These are phyloP conservation scores for Drosophila longiperda DNA, from an alignment of 2,888 invertebrate genomes.

Conservation along the genomic window DNA sequence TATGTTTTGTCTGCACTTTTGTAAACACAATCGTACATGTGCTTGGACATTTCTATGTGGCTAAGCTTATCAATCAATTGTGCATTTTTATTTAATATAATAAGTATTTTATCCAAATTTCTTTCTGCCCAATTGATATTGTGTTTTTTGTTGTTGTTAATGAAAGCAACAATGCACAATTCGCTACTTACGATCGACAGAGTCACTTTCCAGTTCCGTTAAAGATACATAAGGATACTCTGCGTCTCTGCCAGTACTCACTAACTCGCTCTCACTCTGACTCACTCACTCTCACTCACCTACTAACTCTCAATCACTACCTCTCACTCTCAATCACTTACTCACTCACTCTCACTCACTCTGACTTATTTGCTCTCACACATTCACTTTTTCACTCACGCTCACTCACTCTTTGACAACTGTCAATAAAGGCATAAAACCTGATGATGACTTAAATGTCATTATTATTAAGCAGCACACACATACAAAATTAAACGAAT, in stretches of 20 bases:
- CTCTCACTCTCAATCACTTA: no score
- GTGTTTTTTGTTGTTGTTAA: constrained; percentile 24
- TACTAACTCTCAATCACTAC: no score
- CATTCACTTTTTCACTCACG: no score
- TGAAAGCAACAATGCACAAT: constrained; percentile 54
- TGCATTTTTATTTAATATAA: constrained; percentile 67
- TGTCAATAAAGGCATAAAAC: constrained; percentile 2
- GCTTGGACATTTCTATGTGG: neutral
- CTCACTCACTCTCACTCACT: no score
- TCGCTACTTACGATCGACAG: constrained; percentile 80
- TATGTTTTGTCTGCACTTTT: constrained; percentile 20
- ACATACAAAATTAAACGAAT: constrained; percentile 2
- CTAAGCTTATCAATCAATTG: constrained; percentile 39
- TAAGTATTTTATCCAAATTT: constrained; percentile 50
- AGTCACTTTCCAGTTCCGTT: constrained; percentile 83
- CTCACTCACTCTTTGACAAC: neutral
- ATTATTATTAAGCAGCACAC: constrained; percentile 4
- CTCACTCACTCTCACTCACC: no score
- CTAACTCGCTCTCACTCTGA: no score
- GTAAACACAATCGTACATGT: constrained; percentile 1
- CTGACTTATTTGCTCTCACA: no score
- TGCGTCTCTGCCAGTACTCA: constrained; percentile 82
- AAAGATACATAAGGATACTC: constrained; percentile 82
- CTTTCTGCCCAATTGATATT: constrained; percentile 63
- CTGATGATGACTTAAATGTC: constrained; percentile 36